Conservation (phyloP, 1,140 invertebrate species). For the Phymorhynchus buccinoides region DNA sequence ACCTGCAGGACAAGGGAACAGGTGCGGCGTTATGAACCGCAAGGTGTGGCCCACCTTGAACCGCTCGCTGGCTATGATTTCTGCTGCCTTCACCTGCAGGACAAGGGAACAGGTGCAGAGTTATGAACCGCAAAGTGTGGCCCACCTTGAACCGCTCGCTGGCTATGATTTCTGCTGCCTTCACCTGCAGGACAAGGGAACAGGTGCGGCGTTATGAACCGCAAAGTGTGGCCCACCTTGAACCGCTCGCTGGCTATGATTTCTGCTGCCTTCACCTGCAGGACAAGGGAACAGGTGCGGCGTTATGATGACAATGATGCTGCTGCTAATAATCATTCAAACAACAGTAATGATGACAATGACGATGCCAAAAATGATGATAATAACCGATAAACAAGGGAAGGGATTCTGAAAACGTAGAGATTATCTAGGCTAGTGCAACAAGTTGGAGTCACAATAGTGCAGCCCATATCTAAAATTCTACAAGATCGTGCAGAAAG, state of each 20-base stretch:
- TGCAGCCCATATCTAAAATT: too few species aligned
- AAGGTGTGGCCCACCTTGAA: slow-evolving; percentile 85
- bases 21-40: slow-evolving; percentile 83
- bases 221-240: slow-evolving; percentile 83
- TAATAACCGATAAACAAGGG: too few species aligned
- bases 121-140: slow-evolving; percentile 89
- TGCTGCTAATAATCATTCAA: too few species aligned
- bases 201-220: too few species aligned
- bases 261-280: slow-evolving; percentile 83
- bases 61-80: slow-evolving; percentile 81
- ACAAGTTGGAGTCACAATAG: too few species aligned
- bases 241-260: slow-evolving; percentile 81
- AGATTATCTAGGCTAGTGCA: too few species aligned
- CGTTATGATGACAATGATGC: too few species aligned
- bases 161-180: slow-evolving; percentile 85
- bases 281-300: not conserved
- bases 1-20: slow-evolving; percentile 55
- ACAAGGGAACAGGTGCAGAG: not conserved
- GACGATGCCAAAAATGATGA: too few species aligned
- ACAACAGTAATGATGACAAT: too few species aligned
- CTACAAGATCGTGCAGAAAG: too few species aligned
- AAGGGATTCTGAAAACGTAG: too few species aligned
- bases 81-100: slow-evolving; percentile 80
- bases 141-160: slow-evolving; percentile 80
- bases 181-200: slow-evolving; percentile 60